A percentile compares a stretch with the other conserved stretches of the same genome.
These are phyloP conservation scores for Cuniculus paca DNA, from an alignment of 2,797 vertebrate genomes.

Conservation along the genomic window DNA sequence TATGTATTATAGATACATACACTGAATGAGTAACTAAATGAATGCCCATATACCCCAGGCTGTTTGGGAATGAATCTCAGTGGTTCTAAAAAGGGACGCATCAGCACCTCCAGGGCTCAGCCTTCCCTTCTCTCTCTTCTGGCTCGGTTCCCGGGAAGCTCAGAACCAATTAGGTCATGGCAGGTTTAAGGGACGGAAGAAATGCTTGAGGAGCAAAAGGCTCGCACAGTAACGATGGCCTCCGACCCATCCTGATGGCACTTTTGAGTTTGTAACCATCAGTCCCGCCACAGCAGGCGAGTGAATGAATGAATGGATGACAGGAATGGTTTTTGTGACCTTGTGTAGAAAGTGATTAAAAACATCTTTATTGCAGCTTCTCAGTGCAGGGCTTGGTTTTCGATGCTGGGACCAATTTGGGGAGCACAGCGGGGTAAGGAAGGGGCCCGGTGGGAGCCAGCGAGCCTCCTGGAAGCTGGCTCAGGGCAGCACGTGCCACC, in stretches of 20 bases:
- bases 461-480: neutral
- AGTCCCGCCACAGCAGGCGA: fast-evolving
- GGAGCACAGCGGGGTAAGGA: neutral
- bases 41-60: no score
- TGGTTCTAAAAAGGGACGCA: neutral
- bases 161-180: neutral
- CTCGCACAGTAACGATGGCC: fast-evolving
- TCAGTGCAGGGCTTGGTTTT: neutral
- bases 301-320: fast-evolving
- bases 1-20: fast-evolving
- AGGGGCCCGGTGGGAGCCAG: neutral
- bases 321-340: neutral
- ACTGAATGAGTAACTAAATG: neutral
- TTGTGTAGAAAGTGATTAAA: neutral
- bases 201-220: neutral
- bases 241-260: neutral
- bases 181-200: neutral
- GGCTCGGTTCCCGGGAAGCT: neutral
- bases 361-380: neutral
- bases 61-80: neutral
- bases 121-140: neutral
- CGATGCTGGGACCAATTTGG: neutral
- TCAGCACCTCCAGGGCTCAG: neutral
- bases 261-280: neutral
- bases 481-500: slow-evolving; percentile 93